Percentiles rank a stretch among this genome's conserved stretches.
Evolutionary conservation across 2,888 invertebrate genomes (phyloP).

Genomic region (Brachyptera putata): DNA sequence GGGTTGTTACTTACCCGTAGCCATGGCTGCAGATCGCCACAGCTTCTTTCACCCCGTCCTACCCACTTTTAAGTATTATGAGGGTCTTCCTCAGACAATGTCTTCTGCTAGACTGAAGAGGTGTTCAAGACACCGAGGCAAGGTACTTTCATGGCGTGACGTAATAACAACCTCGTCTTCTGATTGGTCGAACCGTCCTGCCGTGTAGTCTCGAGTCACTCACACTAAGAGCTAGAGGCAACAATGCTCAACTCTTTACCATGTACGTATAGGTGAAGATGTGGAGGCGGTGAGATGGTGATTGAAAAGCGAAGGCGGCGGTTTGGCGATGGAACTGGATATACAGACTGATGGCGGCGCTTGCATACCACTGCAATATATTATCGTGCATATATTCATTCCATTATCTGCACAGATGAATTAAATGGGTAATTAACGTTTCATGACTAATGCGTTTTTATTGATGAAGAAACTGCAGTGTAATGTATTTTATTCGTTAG

Average conservation of each 20-base stretch:
- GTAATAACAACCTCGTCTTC: slow-evolving; percentile 24
- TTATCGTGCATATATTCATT: no score
- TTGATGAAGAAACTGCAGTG: no score
- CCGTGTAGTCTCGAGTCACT: slow-evolving; percentile 22
- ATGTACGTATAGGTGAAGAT: background rate
- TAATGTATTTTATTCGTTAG: no score
- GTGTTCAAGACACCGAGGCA: slow-evolving; percentile 36
- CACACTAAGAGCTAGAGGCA: slow-evolving; percentile 11
- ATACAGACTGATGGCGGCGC: slow-evolving; percentile 1
- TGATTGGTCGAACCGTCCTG: slow-evolving; percentile 26
- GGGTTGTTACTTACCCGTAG: slow-evolving; percentile 42
- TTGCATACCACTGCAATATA: no score
- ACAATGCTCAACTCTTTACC: slow-evolving; percentile 17
- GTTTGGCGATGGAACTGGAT: no score
- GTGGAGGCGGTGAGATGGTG: slow-evolving; percentile 11
- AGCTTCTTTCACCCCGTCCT: slow-evolving; percentile 41
- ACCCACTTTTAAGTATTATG: slow-evolving; percentile 41
- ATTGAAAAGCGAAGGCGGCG: slow-evolving; percentile 18
- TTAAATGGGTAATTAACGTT: no score
- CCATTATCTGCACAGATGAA: no score
- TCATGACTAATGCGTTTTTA: no score
- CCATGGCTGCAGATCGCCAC: slow-evolving; percentile 43
- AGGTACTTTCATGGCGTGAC: slow-evolving; percentile 25
- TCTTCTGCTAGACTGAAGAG: slow-evolving; percentile 43
- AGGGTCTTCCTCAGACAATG: slow-evolving; percentile 43